A percentile compares a stretch with the other conserved stretches of the same genome.
phyloP scores from a whole-genome alignment of 2,797 vertebrate species.

The Oophaga sylvatica region DNA sequence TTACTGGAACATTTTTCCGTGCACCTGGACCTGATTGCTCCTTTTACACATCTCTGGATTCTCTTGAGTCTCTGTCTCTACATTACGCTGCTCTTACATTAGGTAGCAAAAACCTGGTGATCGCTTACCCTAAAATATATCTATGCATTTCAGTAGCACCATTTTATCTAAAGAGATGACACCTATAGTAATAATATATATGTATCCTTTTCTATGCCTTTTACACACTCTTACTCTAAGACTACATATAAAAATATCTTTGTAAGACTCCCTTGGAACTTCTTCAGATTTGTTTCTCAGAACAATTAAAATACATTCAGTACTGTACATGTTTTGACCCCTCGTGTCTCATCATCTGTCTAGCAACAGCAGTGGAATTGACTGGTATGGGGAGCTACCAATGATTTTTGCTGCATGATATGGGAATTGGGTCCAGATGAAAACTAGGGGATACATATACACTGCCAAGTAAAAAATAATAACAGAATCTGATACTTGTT shows the following conservation, averaged over 20 bases:
- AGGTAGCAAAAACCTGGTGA: too few species aligned
- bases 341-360: neutral
- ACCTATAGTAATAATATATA: neutral
- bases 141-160: neutral
- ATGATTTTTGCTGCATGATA: neutral
- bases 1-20: too few species aligned
- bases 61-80: too few species aligned
- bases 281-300: neutral
- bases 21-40: too few species aligned
- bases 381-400: constrained; percentile 3
- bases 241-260: too few species aligned
- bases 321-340: neutral
- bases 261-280: too few species aligned
- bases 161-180: neutral
- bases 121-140: too few species aligned
- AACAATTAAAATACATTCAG: neutral
- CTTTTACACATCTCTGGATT: too few species aligned
- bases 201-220: too few species aligned
- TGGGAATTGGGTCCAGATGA: constrained; percentile 4
- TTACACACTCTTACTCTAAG: too few species aligned
- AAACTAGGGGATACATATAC: neutral
- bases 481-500: neutral
- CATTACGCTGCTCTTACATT: too few species aligned
- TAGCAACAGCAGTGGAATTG: neutral
- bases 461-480: constrained; percentile 1